These are phyloP conservation scores for Akabosia matsudoensis DNA, from an alignment of 1,140 invertebrate species.

Conservation along the genomic window DNA sequence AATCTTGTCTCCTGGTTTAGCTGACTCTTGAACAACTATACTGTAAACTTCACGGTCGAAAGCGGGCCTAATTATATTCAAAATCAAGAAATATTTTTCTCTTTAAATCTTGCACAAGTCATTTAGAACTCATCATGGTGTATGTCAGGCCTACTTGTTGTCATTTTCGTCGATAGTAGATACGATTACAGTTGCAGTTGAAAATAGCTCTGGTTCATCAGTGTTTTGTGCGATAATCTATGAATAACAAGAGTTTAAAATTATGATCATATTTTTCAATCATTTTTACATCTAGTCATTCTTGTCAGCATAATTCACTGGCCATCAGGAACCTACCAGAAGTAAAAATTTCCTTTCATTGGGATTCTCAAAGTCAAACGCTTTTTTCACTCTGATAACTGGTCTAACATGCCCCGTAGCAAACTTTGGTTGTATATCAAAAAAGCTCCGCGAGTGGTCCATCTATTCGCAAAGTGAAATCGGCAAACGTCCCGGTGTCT, in stretches of 20 bases:
- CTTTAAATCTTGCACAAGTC: not conserved
- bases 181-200: constrained; percentile 81
- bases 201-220: constrained; percentile 73
- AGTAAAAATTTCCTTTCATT: constrained; percentile 88
- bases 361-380: constrained; percentile 84
- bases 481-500: constrained; percentile 77
- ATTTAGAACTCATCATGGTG: not conserved
- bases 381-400: constrained; percentile 74
- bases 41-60: constrained; percentile 73
- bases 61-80: constrained; percentile 62
- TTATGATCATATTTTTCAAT: not conserved
- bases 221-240: constrained; percentile 65
- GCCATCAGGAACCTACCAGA: constrained; percentile 64
- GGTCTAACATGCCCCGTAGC: constrained; percentile 73
- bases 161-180: constrained; percentile 68
- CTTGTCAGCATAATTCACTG: no score
- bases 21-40: constrained; percentile 68
- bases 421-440: constrained; percentile 73
- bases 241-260: constrained; percentile 20
- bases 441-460: constrained; percentile 74
- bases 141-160: constrained; percentile 28
- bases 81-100: not conserved
- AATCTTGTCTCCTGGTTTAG: constrained; percentile 66
- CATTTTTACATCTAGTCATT: no score
- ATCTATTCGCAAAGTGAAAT: constrained; percentile 70